Base-by-base conservation (phyloP, 2,797 vertebrate species). In the Clamator glandarius region DNA sequence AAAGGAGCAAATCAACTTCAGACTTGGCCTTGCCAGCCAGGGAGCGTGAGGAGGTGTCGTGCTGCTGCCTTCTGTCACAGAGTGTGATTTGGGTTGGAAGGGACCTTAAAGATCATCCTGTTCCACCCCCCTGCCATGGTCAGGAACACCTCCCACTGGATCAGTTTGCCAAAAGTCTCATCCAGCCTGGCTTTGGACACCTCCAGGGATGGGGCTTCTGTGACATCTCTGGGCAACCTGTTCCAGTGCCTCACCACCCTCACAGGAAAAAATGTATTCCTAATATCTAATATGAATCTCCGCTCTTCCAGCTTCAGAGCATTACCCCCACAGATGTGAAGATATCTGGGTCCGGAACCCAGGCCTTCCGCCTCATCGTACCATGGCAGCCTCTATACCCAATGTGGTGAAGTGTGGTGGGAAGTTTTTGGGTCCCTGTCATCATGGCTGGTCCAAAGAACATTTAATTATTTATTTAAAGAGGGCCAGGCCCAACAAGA, bases 1-100 rank as follows among this genome's bases (percentile, higher is more conserved):
- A 29, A 48, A 3, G 39, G 2, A 46, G 39, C 26, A 4, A 31
- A 3, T 6, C 1, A 14, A 29, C 31, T 1, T 12, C 54, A 2
- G 20, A 1, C 13, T 12, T 24, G 9, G 63, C n/a, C 31, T 52
- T 16, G 64, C 9, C 39, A 7, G 62, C 25, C 4, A 2, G 8
- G 25, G 18, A 13, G 68, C 23, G 3, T 7, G 36, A 11, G 55
- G 20, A 20, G 42, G 18, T 1, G 1, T 2, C 6, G 5, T 14
- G 58, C 36, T 1, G 23, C 28, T 2, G 70, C 26, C 44, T 21
- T 46, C 44, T 46, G 44, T 20, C 44, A 46, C 21, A 46, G 44
- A 46, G 46, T 46, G 44, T 21, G 44, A 17, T 46, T 46, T 11
- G 46, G 21, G 12, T 48, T 23, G 23, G 46, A 48, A 48, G 11